phyloP scores from a whole-genome alignment of 1,140 invertebrate genomes.

The Orius insidiosus region DNA sequence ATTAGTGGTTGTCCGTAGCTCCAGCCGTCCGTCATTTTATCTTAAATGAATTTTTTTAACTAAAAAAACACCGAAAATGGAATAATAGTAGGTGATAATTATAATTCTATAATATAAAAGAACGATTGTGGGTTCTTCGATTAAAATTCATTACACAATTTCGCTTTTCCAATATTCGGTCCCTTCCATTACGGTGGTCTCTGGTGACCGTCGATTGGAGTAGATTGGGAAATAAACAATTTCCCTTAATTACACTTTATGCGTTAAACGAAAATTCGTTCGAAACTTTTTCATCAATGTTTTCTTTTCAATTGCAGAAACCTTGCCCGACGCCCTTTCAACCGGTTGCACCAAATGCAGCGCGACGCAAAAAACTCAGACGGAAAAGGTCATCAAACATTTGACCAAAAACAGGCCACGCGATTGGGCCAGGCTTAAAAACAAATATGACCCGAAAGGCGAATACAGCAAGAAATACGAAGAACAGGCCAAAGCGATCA shows the following conservation, averaged over 20 bases:
- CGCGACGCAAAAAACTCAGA: conserved; percentile 27
- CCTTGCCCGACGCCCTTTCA: conserved; percentile 29
- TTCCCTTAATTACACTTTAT: neutral
- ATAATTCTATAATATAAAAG: too few relatives aligned
- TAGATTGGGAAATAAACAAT: neutral
- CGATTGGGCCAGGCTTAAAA: conserved; percentile 27
- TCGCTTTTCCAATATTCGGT: too few relatives aligned
- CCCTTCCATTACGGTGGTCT: too few relatives aligned
- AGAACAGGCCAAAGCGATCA: neutral
- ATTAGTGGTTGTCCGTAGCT: too few relatives aligned
- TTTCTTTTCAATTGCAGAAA: conserved; percentile 24
- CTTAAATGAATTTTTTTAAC: too few relatives aligned
- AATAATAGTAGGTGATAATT: too few relatives aligned
- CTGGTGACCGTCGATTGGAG: too few relatives aligned
- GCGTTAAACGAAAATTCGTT: neutral
- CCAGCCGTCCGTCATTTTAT: too few relatives aligned
- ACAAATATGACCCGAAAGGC: conserved; percentile 30
- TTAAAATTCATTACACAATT: too few relatives aligned
- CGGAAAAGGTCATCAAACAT: conserved; percentile 26
- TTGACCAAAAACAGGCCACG: conserved; percentile 21
- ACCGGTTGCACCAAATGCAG: conserved; percentile 30
- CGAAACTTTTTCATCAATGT: neutral
- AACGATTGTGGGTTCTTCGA: too few relatives aligned
- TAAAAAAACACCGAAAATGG: too few relatives aligned
- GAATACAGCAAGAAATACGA: conserved; percentile 27